Base-by-base conservation (phyloP, 2,888 invertebrate species). In the Leptarthrus brevirostris region DNA sequence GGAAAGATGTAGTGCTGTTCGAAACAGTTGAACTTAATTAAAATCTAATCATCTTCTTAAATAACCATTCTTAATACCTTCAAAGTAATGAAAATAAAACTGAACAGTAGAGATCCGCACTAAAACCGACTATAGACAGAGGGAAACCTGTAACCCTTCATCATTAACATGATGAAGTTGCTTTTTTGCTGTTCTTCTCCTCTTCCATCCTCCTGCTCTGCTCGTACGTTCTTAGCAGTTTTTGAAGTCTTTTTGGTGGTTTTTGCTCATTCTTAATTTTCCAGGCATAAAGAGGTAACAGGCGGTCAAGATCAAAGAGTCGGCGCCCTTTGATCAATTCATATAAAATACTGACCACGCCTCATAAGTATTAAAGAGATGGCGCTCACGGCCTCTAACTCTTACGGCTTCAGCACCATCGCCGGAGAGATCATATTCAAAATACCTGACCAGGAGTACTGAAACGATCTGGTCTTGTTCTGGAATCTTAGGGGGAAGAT, bases 291-390 rank as follows among this genome's bases (percentile, higher is more conserved):
- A 72, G 72, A 72, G 58, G 72, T 72, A 58, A 72, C 36, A 47
- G 75, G 77, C 83, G 83, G 84, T 77, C 75, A 70, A 79, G 77
- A 78, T 81, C 84, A 84, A 84, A 84, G 84, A 77, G 80, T 78
- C 83, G 83, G 83, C 79, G 71, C 78, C 77, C 83, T 83, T 83
- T 83, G 85, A 83, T 84, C 85, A 82, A 78, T 78, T 81, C 80
- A 81, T 83, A 84, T 84, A 84, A 83, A 84, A 83, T 83, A 83
- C 84, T 83, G 81, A 58, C 72, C 72, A 72, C 72, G 72, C 72
- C 72, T 47, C 56, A 40, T 26, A 58, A 44, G 30, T 53, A 44
- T 56, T 72, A 72, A 72, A 56, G 72, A 72, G 56, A 72, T 72
- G 72, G 72, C 72, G 72, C 72, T 72, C 72, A 56, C 72, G 56